phyloP scores from a whole-genome alignment of 2,888 invertebrate genomes.

The Chrysolina haemoptera region DNA sequence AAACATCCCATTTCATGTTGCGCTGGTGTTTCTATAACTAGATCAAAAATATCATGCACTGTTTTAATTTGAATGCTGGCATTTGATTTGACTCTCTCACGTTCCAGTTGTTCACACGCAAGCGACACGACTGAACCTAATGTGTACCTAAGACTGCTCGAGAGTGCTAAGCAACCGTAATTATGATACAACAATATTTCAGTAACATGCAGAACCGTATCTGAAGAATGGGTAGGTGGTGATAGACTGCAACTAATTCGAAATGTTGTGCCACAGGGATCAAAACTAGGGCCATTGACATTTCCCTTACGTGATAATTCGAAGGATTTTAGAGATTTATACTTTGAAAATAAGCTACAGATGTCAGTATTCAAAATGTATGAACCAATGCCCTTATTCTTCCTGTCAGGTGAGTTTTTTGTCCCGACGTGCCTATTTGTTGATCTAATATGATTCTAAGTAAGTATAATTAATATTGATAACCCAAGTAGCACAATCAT shows the following conservation, averaged over 20 bases:
- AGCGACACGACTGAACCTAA: slow-evolving; percentile 42
- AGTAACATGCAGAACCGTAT: slow-evolving; percentile 29
- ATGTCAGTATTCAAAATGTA: too few species aligned
- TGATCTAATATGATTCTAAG: too few species aligned
- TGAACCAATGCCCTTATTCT: too few species aligned
- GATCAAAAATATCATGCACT: slow-evolving; percentile 51
- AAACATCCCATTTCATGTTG: slow-evolving; percentile 19
- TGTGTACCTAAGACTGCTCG: slow-evolving; percentile 42
- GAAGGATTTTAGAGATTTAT: too few species aligned
- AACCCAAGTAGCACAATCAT: too few species aligned
- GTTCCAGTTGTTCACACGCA: slow-evolving; percentile 64
- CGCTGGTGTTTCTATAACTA: slow-evolving; percentile 43
- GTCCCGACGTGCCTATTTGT: too few species aligned
- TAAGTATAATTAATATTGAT: too few species aligned
- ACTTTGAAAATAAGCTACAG: too few species aligned
- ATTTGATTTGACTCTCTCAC: slow-evolving; percentile 65
- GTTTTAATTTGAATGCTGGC: slow-evolving; percentile 56
- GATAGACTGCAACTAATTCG: background rate
- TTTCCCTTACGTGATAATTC: too few species aligned
- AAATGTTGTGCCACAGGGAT: background rate
- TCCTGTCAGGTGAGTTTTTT: too few species aligned
- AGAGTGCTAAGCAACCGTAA: slow-evolving; percentile 41
- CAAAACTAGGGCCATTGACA: background rate
- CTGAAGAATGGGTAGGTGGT: background rate
- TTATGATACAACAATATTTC: slow-evolving; percentile 45